Evolutionary conservation across 2,888 invertebrate species (phyloP), one percentile per base, ranked within the genome.

Genomic region (Xanthostigma xanthostigma): DNA sequence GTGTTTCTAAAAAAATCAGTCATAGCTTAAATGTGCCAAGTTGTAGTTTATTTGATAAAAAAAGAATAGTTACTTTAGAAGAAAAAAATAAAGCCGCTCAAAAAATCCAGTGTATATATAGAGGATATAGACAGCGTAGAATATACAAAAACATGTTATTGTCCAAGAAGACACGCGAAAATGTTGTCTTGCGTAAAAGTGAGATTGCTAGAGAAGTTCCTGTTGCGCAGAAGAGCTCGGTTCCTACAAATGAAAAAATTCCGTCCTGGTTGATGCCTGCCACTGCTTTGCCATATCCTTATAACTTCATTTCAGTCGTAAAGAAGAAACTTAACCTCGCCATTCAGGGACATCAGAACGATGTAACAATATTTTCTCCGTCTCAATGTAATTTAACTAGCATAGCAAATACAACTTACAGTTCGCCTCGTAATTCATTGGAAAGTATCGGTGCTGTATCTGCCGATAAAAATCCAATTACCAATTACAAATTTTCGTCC

Each of bases 241-340:
- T 46, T n/a, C 34, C 11, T 13, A 50, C 41, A 34, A 50, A 45
- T 45, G 47, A 49, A 40, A 45, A 44, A 11, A 42, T 49, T 12
- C 64, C 67, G 1, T 58, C 57, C 47, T 70, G 66, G 67, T 54
- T 71, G n/a, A 62, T 63, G 51, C 62, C 64, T 5, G 60, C 63
- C 2, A 52, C 66, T 10, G 61, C 69, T 6, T 62, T 69, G 54
- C 66, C 72, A 8, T 71, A 73, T 65, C 76, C 78, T 12, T 76
- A 75, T 54, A 77, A 76, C 56, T 76, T 79, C 56, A 74, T 78
- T 41, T 73, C 68, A 58, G 77, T 74, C 42, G 74, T 76, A 9
- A 73, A 75, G 54, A 66, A 71, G 51, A 80, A 81, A 56, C 60
- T 78, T 9, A 61, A 65, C 48, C 53, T 58, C 41, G 61, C 58